These are phyloP conservation scores for Phallusia fumigata DNA, from an alignment of 23 tunicate species.

Conservation along the genomic window DNA sequence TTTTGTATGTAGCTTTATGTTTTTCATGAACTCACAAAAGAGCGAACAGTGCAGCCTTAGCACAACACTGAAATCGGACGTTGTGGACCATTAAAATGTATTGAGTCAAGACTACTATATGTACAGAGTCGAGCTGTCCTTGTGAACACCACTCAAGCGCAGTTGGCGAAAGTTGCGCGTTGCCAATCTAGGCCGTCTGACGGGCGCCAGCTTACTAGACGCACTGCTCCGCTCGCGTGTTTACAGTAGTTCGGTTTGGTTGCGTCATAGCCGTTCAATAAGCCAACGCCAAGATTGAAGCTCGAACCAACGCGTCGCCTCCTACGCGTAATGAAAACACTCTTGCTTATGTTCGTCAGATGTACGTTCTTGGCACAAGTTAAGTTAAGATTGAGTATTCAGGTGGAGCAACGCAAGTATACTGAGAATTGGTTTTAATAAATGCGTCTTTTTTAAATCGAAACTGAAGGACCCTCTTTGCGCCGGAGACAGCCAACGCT, in stretches of 20 bases:
- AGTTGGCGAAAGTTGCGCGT: background rate
- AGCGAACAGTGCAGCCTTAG: no score
- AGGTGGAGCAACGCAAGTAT: no score
- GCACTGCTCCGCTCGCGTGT: background rate
- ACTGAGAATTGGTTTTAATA: no score
- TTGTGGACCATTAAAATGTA: no score
- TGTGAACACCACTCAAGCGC: background rate
- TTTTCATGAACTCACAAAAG: no score
- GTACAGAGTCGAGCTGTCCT: no score
- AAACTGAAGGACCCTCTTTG: background rate
- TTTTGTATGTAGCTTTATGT: no score
- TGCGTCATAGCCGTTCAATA: constrained; percentile 5
- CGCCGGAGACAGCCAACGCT: no score
- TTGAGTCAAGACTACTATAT: no score
- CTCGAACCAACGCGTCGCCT: background rate
- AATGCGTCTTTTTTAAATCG: no score
- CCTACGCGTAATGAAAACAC: background rate
- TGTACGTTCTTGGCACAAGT: background rate
- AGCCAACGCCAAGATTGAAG: constrained; percentile 7
- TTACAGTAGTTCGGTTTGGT: background rate
- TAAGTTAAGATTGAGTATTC: background rate
- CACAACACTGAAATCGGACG: no score
- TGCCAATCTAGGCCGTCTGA: background rate
- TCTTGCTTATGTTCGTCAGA: no score
- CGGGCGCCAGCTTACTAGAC: constrained; percentile 11